Base-by-base conservation (phyloP, 2,888 invertebrate genomes). In the Synanthedon formicaeformis region DNA sequence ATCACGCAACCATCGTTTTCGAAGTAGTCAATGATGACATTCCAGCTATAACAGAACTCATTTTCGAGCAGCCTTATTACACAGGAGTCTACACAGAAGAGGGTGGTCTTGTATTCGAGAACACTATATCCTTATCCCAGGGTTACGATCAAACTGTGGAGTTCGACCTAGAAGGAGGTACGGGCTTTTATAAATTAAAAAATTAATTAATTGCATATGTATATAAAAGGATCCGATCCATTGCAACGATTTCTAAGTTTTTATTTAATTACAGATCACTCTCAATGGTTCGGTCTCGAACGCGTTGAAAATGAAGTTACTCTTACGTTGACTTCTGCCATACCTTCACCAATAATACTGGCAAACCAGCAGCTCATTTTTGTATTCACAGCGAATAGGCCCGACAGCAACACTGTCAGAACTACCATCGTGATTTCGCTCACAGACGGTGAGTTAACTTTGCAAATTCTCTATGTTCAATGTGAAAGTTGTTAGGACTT, bases 311-410 rank as follows among this genome's bases (percentile, higher is more conserved):
- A 65, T 51, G 55, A 58, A 1, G 51, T 59, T 4, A 54, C 52
- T 4, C 18, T 67, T 40, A 52, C 27, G n/a, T 8, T 64, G 3
- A 27, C 41, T 1, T 56, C 34, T 11, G 51, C 60, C 2, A 60
- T 70, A 18, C 68, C 70, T 4, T 50, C 56, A 4, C 60, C 60
- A 16, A 58, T 69, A 11, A 41, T 65, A 10, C 54, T 57, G n/a
- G 64, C 63, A 41, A 67, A 69, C 51, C 60, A 57, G 10, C 60
- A 65, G 49, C 60, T 73, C 18, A 52, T 67, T 3, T 68, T 71
- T 40, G 52, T 55, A 5, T 50, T 69, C 13, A 56, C 16, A 6
- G 71, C 71, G 10, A 52, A 58, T 10, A 60, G 58, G 51, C 51
- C 59, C 0, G 60, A 56, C 2, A 59, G 59, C 18, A 51, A 40